These are phyloP conservation scores for Pagetopsis macropterus DNA, from an alignment of 2,797 vertebrate species.

Conservation along the genomic window DNA sequence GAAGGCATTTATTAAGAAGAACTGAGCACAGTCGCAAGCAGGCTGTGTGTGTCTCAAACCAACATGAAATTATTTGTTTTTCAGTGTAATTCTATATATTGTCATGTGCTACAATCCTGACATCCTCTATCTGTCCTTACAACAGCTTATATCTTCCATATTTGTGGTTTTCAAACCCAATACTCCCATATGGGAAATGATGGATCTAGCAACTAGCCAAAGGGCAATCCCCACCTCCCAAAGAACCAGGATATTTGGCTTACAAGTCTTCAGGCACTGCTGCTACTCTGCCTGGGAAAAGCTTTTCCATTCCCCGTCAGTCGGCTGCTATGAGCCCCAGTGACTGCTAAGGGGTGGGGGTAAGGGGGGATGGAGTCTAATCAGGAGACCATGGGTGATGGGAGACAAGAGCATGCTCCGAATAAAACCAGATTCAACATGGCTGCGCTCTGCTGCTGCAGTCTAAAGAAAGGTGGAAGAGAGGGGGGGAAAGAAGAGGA, in stretches of 20 bases:
- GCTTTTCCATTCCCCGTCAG: constrained; percentile 61
- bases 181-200: constrained; percentile 37
- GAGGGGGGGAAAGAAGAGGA: neutral
- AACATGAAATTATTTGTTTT: constrained; percentile 22
- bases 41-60: constrained; percentile 6
- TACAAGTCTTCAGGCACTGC: constrained; percentile 53
- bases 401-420: constrained; percentile 65
- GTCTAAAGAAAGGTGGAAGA: constrained; percentile 21
- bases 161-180: constrained; percentile 44
- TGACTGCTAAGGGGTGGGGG: constrained; percentile 45
- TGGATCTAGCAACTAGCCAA: constrained; percentile 47
- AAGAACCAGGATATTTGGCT: constrained; percentile 61
- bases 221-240: constrained; percentile 59
- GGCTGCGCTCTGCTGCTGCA: constrained; percentile 33
- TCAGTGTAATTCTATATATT: constrained; percentile 20
- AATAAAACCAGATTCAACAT: constrained; percentile 64
- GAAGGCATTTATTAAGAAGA: neutral
- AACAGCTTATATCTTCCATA: constrained; percentile 39
- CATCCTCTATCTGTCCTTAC: constrained; percentile 15
- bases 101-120: constrained; percentile 35
- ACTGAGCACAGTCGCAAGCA: constrained; percentile 1
- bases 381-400: constrained; percentile 69
- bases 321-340: constrained; percentile 43
- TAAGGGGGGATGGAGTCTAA: constrained; percentile 41
- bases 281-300: constrained; percentile 61